Conservation (phyloP, 2,797 vertebrate genomes). For the Naso thynnoides region DNA sequence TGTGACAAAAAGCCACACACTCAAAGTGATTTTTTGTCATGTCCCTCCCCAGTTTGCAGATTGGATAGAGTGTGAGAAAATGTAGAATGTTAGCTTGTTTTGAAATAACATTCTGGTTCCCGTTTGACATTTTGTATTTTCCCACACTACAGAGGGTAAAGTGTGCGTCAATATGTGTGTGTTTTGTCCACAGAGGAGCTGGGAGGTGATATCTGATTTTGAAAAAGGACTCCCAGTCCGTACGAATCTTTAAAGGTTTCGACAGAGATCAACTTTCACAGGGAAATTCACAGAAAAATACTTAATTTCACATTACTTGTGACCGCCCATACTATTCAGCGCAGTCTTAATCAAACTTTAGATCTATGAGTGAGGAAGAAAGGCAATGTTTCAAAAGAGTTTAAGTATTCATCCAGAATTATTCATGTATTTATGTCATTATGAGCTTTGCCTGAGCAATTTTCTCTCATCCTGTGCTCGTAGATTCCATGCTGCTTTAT, state of each 20-base stretch:
- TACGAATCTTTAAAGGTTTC: too few species aligned
- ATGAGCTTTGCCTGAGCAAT: constrained; percentile 28
- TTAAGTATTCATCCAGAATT: constrained; percentile 27
- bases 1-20: too few species aligned
- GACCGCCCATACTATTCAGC: not conserved
- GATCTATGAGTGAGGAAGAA: constrained; percentile 7
- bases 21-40: too few species aligned
- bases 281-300: constrained; percentile 4
- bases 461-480: constrained; percentile 15
- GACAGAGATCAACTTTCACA: not conserved
- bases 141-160: too few species aligned
- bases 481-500: constrained; percentile 37
- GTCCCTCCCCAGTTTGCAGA: too few species aligned
- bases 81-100: too few species aligned
- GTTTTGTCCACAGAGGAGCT: not conserved
- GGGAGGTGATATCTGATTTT: too few species aligned
- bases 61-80: too few species aligned
- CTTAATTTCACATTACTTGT: not conserved
- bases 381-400: constrained; percentile 19
- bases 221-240: too few species aligned
- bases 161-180: too few species aligned
- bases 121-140: too few species aligned
- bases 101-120: too few species aligned
- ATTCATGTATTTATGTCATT: constrained; percentile 35
- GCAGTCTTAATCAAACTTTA: constrained; percentile 1